A percentile compares a stretch with the other conserved stretches of the same genome.
These are phyloP conservation scores for Palythoa caribaeorum DNA, from an alignment of 92 coral and sea anemone genomes.

Conservation along the genomic window DNA sequence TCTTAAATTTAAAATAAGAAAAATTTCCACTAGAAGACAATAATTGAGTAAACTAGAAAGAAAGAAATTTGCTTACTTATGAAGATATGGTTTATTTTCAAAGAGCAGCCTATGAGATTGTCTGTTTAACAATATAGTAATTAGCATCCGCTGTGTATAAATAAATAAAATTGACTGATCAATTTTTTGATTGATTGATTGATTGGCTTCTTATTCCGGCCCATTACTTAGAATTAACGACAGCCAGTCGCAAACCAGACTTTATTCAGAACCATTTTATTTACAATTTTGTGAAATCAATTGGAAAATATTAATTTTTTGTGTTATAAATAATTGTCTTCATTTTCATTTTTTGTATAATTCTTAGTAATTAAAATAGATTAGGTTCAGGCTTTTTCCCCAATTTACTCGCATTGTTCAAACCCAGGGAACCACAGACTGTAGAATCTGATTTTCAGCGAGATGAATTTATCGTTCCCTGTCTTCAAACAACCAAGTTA, in stretches of 20 bases:
- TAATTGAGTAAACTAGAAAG: no score
- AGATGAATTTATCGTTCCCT: background rate
- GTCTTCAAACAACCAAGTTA: background rate
- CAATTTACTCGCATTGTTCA: background rate
- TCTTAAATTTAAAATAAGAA: no score
- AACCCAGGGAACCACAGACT: background rate
- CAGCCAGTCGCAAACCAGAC: background rate
- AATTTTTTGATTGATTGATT: no score
- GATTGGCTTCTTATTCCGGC: no score
- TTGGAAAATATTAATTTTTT: background rate
- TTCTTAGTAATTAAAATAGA: background rate
- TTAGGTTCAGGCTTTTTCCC: background rate
- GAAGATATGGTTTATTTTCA: no score
- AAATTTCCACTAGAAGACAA: no score
- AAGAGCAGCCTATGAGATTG: no score
- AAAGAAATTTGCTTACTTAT: no score
- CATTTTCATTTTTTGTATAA: background rate
- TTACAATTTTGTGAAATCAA: background rate
- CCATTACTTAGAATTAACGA: no score
- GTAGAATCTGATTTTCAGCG: background rate
- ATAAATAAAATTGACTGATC: no score
- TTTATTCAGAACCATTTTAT: background rate
- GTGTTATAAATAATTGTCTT: conserved; percentile 28
- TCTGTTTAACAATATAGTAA: no score
- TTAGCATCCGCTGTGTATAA: no score